Conservation (phyloP, 2,888 invertebrate genomes). For the Patella depressa region DNA sequence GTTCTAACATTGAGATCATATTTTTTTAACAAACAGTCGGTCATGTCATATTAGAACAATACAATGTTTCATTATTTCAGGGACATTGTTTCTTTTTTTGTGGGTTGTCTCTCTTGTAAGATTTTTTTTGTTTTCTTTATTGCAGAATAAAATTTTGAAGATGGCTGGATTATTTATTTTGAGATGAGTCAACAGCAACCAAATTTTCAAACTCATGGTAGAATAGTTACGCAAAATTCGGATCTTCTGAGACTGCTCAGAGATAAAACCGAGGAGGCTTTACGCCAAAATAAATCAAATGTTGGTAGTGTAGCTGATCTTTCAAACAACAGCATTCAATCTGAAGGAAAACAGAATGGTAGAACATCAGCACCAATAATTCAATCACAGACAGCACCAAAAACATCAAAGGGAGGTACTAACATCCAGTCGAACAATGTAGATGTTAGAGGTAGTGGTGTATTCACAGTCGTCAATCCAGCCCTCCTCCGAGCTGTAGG, state of each 20-base stretch:
- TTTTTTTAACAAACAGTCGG: no score
- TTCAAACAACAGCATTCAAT: background rate
- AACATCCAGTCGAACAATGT: background rate
- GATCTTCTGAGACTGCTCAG: slow-evolving; percentile 11
- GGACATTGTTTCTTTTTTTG: no score
- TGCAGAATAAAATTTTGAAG: no score
- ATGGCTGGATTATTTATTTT: no score
- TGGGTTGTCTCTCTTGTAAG: no score
- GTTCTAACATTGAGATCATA: no score
- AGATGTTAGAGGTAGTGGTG: background rate
- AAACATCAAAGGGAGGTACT: background rate
- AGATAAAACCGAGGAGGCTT: slow-evolving; percentile 4
- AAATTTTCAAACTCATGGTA: background rate
- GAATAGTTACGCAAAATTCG: slow-evolving; percentile 12
- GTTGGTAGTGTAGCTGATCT: background rate
- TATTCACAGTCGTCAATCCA: background rate
- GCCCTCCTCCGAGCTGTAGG: background rate
- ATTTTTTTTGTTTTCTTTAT: no score
- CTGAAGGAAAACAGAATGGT: background rate
- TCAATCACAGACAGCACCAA: background rate
- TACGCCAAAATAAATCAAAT: background rate
- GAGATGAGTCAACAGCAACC: no score
- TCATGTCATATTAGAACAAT: no score
- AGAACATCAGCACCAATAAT: background rate
- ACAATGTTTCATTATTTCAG: no score